Percentiles rank a stretch among this genome's conserved stretches.
Evolutionary conservation across 2,888 invertebrate species (phyloP).

Genomic region (Luperina nickerlii): DNA sequence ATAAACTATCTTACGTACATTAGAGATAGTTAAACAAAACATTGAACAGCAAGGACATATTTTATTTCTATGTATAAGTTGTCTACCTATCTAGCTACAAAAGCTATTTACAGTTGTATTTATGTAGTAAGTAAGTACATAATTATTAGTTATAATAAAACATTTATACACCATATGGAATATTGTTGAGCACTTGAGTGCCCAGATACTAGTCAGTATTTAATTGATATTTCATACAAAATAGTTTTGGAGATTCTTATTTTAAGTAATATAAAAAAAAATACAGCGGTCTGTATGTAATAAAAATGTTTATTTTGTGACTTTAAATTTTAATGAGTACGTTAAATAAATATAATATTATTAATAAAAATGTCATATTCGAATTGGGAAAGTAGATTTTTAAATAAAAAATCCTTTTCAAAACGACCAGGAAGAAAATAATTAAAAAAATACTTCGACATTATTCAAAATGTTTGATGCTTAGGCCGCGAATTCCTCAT

Average conservation of each 20-base stretch:
- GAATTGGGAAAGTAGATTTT: neutral
- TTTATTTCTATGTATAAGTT: slow-evolving; percentile 54
- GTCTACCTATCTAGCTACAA: slow-evolving; percentile 63
- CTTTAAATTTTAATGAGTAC: slow-evolving; percentile 16
- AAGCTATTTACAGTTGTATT: slow-evolving; percentile 67
- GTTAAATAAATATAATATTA: slow-evolving; percentile 3
- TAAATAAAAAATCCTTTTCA: neutral
- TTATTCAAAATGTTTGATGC: slow-evolving; percentile 22
- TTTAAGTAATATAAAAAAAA: neutral
- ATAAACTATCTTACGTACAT: slow-evolving; percentile 46
- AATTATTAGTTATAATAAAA: slow-evolving; percentile 53
- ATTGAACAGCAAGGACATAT: slow-evolving; percentile 49
- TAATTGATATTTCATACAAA: slow-evolving; percentile 48
- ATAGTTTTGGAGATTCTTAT: slow-evolving; percentile 56
- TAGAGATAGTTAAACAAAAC: slow-evolving; percentile 39
- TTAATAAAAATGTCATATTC: neutral
- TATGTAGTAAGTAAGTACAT: slow-evolving; percentile 67
- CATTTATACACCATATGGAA: slow-evolving; percentile 56
- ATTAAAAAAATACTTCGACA: neutral
- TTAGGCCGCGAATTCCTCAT: slow-evolving; percentile 55
- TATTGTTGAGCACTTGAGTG: slow-evolving; percentile 48
- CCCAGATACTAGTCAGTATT: slow-evolving; percentile 41
- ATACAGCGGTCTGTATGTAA: slow-evolving; percentile 8
- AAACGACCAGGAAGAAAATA: neutral
- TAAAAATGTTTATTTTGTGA: slow-evolving; percentile 3